phyloP scores from a whole-genome alignment of 2,888 invertebrate genomes.

The Coenonympha arcania region DNA sequence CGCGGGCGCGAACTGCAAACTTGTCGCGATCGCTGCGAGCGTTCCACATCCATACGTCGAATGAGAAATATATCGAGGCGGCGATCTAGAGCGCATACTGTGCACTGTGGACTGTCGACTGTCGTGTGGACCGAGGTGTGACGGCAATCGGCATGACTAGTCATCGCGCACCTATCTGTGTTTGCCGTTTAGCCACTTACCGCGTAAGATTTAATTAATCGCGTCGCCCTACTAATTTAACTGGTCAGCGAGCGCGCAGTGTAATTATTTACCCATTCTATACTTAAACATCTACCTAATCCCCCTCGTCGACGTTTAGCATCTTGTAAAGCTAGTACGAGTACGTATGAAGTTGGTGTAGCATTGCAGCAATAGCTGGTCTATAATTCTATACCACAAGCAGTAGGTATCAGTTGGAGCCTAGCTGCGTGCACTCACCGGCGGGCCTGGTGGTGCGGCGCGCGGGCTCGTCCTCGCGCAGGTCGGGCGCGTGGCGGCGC shows the following conservation, averaged over 20 bases:
- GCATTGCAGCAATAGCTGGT: background rate
- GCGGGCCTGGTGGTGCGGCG: conserved; percentile 78
- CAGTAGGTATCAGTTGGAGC: background rate
- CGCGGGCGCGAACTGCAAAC: conserved; percentile 31
- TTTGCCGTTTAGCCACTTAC: conserved; percentile 25
- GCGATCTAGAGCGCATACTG: conserved; percentile 29
- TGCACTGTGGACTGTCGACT: no score
- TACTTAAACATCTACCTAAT: conserved; percentile 56
- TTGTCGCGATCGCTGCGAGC: conserved; percentile 38
- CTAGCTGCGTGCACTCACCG: conserved; percentile 75
- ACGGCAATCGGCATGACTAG: conserved; percentile 20
- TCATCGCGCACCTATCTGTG: conserved; percentile 26
- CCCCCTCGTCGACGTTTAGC: no score
- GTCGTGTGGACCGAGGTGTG: conserved; percentile 6
- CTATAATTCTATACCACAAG: background rate
- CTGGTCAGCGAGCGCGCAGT: conserved; percentile 42
- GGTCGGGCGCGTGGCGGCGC: conserved; percentile 76
- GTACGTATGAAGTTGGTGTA: no score
- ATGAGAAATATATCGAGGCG: conserved; percentile 34
- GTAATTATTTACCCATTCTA: conserved; percentile 61
- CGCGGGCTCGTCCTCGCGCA: conserved; percentile 79
- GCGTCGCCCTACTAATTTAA: conserved; percentile 31
- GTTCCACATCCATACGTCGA: conserved; percentile 51
- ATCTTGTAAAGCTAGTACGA: no score
- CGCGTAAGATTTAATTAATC: conserved; percentile 42